Evolutionary conservation across 2,797 vertebrate genomes (phyloP).

Genomic region (Darevskia nairensis): DNA sequence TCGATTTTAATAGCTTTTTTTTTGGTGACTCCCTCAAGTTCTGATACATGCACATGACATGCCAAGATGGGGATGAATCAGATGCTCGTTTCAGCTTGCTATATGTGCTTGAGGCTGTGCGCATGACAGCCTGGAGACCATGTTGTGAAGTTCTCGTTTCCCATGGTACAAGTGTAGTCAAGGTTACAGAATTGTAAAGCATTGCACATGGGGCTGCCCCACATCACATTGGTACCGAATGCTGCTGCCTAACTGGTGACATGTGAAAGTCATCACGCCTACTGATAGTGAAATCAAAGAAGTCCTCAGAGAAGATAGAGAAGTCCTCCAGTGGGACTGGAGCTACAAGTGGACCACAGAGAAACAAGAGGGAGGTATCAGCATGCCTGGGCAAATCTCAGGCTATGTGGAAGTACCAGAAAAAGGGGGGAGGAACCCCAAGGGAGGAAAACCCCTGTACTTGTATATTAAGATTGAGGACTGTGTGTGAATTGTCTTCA

Average conservation of each 20-base stretch:
- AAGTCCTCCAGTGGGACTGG: background rate
- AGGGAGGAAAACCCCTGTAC: background rate
- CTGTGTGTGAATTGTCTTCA: background rate
- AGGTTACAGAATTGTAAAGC: background rate
- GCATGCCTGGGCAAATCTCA: background rate
- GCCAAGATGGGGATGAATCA: constrained; percentile 26
- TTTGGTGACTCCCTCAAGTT: constrained; percentile 36
- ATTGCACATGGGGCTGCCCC: background rate
- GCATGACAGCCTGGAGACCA: background rate
- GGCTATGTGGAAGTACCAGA: background rate
- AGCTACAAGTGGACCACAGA: background rate
- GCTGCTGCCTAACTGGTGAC: background rate
- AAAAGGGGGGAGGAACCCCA: background rate
- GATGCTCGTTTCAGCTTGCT: background rate
- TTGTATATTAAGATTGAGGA: background rate
- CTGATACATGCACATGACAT: constrained; percentile 46
- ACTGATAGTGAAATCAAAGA: background rate
- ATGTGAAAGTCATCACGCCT: background rate
- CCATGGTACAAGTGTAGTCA: constrained; percentile 27
- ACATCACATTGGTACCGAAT: background rate
- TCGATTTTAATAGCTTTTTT: constrained; percentile 47
- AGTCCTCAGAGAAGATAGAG: too few relatives aligned
- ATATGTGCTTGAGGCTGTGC: background rate
- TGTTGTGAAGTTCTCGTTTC: background rate
- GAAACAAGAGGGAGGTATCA: background rate